Conservation (phyloP, 2,888 invertebrate species). For the Holacanthella duospinosa region DNA sequence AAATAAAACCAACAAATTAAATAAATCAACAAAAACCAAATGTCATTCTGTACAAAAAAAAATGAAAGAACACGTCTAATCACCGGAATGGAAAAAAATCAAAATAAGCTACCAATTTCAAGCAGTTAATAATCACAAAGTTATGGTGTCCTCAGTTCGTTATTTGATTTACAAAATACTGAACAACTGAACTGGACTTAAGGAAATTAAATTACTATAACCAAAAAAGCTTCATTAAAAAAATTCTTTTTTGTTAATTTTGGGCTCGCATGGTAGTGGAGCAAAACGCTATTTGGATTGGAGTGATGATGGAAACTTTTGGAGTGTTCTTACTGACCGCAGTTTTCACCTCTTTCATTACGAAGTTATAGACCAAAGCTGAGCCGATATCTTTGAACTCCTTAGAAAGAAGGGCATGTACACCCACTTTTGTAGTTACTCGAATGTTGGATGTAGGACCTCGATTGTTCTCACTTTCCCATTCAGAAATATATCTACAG, state of each 20-base stretch:
- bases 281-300: neutral
- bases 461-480: constrained; percentile 56
- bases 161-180: too few species aligned
- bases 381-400: constrained; percentile 63
- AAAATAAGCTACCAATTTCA: too few species aligned
- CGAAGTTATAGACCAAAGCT: constrained; percentile 9
- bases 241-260: neutral
- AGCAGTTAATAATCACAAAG: neutral
- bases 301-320: constrained; percentile 17
- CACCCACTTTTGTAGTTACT: constrained; percentile 81
- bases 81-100: too few species aligned
- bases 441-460: constrained; percentile 75
- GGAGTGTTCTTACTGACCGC: constrained; percentile 67
- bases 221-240: neutral
- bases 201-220: too few species aligned
- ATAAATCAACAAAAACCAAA: neutral
- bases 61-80: neutral
- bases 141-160: neutral
- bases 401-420: constrained; percentile 68
- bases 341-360: constrained; percentile 59
- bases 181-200: too few species aligned
- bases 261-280: neutral
- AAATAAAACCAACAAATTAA: too few species aligned
- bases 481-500: constrained; percentile 70
- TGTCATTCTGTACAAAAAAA: neutral